Base-by-base conservation (phyloP, 2,113 vertebrate genomes). In the Lichenostomus cassidix region DNA sequence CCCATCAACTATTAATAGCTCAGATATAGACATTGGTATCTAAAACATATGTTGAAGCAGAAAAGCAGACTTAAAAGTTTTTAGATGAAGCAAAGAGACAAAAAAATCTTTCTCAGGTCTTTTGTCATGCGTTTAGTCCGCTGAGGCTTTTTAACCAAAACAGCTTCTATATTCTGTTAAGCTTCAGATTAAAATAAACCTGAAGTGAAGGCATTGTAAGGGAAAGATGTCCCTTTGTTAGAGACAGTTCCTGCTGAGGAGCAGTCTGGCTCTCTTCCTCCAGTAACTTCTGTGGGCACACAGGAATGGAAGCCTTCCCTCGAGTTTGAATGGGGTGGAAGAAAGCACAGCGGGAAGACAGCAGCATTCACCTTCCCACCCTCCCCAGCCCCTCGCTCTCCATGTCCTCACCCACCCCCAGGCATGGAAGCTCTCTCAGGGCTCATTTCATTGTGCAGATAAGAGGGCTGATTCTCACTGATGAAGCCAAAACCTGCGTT, bases 211-310 rank as follows among this genome's bases (percentile, higher is more conserved):
- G 47, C n/a, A 60, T 15, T 87, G 49, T 71, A 67, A 94, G 52
- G 68, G 87, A 81, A 73, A 1, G 6, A 63, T 55, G 31, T 42
- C 18, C 14, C 63, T 90, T 96, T 93, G 67, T 90, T 79, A 46
- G 64, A 95, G 82, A 37, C 19, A 53, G 62, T 65, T 92, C 87
- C 62, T 93, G 83, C 85, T 90, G 90, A 62, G 92, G 67, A 93
- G 50, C 49, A 90, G 75, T 85, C 92, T 93, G 85, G 20, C 59
- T 90, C 0, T 1, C 46, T 80, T 95, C 59, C 50, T 70, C 52
- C 1, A 1, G 18, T 59, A 55, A 7, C 35, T 80, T 77, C 90
- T 83, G 27, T 63, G 83, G 68, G 55, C 10, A 20, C 0, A 1
- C 22, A 55, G 62, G 39, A 70, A 83, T 83, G 73, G 89, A 41